A percentile compares a stretch with the other conserved stretches of the same genome.
Evolutionary conservation across 2,797 vertebrate species (phyloP).

Genomic region (Pogonophryne albipinna): DNA sequence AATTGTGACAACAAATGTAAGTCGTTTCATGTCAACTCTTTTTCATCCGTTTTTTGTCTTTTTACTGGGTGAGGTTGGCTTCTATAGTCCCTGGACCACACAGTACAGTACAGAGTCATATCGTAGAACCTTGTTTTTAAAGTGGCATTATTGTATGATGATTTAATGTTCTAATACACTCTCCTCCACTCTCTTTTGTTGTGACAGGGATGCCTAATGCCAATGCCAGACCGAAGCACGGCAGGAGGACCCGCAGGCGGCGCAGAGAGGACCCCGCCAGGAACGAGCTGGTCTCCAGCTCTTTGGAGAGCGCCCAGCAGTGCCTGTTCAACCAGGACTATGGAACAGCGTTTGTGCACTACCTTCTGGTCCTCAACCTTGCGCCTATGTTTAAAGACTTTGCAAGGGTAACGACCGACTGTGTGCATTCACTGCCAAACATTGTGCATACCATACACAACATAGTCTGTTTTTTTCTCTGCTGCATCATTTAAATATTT

Average conservation of each 20-base stretch:
- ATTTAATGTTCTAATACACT: neutral
- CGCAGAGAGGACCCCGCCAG: constrained; percentile 85
- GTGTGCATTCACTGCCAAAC: neutral
- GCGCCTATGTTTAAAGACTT: constrained; percentile 91
- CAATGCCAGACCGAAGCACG: constrained; percentile 75
- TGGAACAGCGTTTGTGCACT: constrained; percentile 96
- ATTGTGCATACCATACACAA: neutral
- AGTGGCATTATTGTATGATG: neutral
- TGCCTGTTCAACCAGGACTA: constrained; percentile 92
- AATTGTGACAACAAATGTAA: no score
- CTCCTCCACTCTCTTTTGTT: neutral
- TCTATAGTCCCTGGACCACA: neutral
- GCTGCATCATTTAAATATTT: neutral
- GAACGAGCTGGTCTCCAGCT: constrained; percentile 90
- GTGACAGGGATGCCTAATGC: constrained; percentile 86
- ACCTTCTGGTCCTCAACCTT: constrained; percentile 94
- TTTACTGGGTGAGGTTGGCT: no score
- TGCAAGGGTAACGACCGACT: constrained; percentile 84
- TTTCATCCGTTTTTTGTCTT: no score
- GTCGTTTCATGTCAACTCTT: no score
- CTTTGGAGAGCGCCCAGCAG: constrained; percentile 94
- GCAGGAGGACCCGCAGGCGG: constrained; percentile 74
- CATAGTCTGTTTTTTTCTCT: neutral
- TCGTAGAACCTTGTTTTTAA: neutral
- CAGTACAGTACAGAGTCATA: neutral